These are phyloP conservation scores for Thecophora atra DNA, from an alignment of 2,888 invertebrate genomes.

Conservation along the genomic window DNA sequence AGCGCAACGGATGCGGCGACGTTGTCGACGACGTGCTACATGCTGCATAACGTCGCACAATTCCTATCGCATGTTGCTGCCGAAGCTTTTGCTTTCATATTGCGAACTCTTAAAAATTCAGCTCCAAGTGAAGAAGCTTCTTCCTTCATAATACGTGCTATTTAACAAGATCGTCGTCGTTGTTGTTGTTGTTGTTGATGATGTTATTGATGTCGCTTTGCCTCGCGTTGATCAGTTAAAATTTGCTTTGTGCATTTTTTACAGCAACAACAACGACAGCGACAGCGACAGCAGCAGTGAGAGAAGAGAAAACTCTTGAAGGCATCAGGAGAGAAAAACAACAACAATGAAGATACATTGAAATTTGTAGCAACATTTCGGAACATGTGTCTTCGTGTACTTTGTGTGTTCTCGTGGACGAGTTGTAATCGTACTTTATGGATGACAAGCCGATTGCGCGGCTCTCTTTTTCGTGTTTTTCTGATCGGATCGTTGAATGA, in stretches of 20 bases:
- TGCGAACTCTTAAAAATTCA: background rate
- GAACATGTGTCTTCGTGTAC: slow-evolving; percentile 25
- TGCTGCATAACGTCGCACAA: slow-evolving; percentile 10
- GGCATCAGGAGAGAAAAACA: too few relatives aligned
- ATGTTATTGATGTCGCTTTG: background rate
- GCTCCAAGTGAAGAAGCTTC: slow-evolving; percentile 28
- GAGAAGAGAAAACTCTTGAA: too few relatives aligned
- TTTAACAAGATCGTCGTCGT: slow-evolving; percentile 31
- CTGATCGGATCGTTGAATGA: background rate
- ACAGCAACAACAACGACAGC: slow-evolving; percentile 24
- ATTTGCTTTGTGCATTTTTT: slow-evolving; percentile 10
- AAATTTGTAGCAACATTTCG: slow-evolving; percentile 31
- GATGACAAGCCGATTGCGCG: background rate
- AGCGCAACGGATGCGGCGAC: background rate
- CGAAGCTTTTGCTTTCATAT: slow-evolving; percentile 10
- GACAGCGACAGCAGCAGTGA: slow-evolving; percentile 19
- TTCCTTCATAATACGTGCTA: slow-evolving; percentile 32
- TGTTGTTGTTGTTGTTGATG: slow-evolving; percentile 1
- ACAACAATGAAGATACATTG: slow-evolving; percentile 36
- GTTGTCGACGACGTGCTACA: background rate
- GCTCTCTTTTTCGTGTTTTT: background rate
- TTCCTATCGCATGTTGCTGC: background rate
- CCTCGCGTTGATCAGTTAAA: slow-evolving; percentile 23
- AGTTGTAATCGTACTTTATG: slow-evolving; percentile 1
- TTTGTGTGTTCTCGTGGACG: too few relatives aligned